Evolutionary conservation across 2,797 vertebrate species (phyloP), one percentile per base, ranked within the genome.

Genomic region (Hydrophis major): DNA sequence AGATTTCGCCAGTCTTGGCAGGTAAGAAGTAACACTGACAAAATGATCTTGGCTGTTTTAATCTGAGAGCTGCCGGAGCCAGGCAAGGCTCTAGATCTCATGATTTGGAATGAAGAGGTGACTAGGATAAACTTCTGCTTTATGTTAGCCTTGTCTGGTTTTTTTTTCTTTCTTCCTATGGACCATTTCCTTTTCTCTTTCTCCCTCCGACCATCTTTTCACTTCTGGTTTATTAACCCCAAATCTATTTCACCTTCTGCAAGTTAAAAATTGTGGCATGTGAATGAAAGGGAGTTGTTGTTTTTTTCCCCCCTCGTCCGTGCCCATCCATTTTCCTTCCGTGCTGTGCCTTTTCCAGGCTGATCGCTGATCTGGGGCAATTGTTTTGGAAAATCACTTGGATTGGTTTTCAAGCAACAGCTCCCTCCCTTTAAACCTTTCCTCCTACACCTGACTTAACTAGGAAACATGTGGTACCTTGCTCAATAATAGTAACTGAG

Each of bases 281-380:
- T 32, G 66, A 32, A 69, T 32, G 66, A 32, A 69, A 69, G 66
- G n/a, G 5, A 32, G 66, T 2, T 6, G 66, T 2, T 6, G 42
- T 1, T 42, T 78, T 4, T 4, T 0, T 1, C 0, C 0, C 16
- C 7, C 16, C 18, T 10, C 18, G 4, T 78, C 74, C 3, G 0
- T 22, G 37, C 18, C 74, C 74, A 78, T 78, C 37, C 74, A 42
- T 42, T 11, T 74, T 37, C 69, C 69, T 74, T 74, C 42, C 1
- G 1, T 4, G 32, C 18, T 20, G 16, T 78, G 74, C 37, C 32
- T 2, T 42, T 78, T 78, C 18, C 1, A 78, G 18, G 18, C 74
- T 42, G 69, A 37, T 42, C 0, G 37, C 37, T 37, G 37, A 37
- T 37, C 37, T 37, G 37, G 37, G 37, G 37, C 37, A 37, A 37